Conservation (phyloP, 1,140 invertebrate species). For the Contarinia nasturtii region DNA sequence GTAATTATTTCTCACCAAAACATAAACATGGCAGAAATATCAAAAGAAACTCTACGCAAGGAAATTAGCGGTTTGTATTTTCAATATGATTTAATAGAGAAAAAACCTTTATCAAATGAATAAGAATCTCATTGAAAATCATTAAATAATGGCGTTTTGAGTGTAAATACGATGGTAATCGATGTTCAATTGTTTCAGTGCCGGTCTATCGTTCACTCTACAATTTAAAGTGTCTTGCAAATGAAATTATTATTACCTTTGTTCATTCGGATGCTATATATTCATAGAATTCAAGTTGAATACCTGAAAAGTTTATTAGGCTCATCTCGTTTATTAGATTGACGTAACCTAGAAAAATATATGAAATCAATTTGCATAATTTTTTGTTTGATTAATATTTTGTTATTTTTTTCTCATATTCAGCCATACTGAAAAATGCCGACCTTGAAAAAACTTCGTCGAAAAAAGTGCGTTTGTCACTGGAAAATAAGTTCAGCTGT, state of each 20-base stretch:
- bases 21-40: slow-evolving; percentile 40
- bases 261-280: neutral
- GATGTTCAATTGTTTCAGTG: neutral
- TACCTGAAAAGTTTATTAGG: neutral
- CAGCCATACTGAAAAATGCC: slow-evolving; percentile 74
- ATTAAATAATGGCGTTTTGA: neutral
- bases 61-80: slow-evolving; percentile 46
- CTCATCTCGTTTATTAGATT: neutral
- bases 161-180: neutral
- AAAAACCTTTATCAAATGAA: slow-evolving; percentile 1
- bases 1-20: neutral
- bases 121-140: neutral
- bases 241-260: neutral
- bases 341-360: neutral
- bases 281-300: neutral
- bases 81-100: slow-evolving; percentile 16
- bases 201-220: no score
- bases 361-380: neutral
- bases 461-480: slow-evolving; percentile 74
- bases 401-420: slow-evolving; percentile 16
- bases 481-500: slow-evolving; percentile 61
- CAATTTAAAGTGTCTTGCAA: neutral
- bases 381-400: neutral
- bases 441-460: slow-evolving; percentile 66
- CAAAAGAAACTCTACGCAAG: slow-evolving; percentile 43